These are phyloP conservation scores for Eurois occulta DNA, from an alignment of 2,888 invertebrate species.

Conservation along the genomic window DNA sequence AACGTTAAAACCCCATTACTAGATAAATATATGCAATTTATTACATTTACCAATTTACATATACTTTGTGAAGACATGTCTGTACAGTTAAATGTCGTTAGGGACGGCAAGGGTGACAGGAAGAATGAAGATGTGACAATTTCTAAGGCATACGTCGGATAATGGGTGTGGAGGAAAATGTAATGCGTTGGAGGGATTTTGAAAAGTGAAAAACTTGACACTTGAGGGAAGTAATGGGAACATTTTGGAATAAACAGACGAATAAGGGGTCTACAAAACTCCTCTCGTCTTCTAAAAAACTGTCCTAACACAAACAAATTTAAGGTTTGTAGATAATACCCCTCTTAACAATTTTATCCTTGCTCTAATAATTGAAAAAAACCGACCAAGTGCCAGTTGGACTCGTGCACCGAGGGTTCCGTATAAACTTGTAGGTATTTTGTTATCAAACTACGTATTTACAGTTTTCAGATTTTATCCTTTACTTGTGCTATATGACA, in stretches of 20 bases:
- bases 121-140: constrained; percentile 66
- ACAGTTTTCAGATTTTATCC: no score
- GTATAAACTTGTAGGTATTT: no score
- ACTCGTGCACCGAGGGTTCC: no score
- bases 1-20: constrained; percentile 85
- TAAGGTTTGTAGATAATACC: no score
- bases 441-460: no score
- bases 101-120: constrained; percentile 69
- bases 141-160: constrained; percentile 58
- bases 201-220: constrained; percentile 9
- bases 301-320: no score
- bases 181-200: constrained; percentile 7
- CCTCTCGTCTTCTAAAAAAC: no score
- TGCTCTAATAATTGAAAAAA: no score
- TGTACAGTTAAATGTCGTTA: constrained; percentile 83
- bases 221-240: background rate
- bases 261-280: background rate
- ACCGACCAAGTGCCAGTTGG: no score
- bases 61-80: constrained; percentile 85
- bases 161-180: constrained; percentile 39
- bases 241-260: background rate
- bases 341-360: no score
- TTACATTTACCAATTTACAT: constrained; percentile 90
- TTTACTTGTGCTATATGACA: no score
- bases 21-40: constrained; percentile 90